Percentiles rank a stretch among this genome's conserved stretches.
Conservation (phyloP, 2,797 vertebrate genomes). For the Siniperca undulata region DNA sequence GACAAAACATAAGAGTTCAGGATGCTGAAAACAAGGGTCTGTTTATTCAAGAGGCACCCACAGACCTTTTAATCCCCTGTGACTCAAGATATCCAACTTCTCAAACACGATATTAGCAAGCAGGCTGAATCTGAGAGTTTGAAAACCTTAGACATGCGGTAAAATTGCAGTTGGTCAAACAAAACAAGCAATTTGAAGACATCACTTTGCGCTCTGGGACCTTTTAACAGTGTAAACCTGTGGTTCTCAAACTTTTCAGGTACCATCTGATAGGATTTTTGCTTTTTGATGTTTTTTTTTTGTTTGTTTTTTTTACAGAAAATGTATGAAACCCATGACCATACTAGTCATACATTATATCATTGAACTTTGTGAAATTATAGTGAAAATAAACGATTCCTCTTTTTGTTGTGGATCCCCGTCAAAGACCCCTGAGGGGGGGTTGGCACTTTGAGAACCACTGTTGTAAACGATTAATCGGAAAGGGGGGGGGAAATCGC, state of each 20-base stretch:
- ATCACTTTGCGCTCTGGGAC: neutral
- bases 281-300: no score
- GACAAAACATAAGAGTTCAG: neutral
- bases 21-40: neutral
- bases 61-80: neutral
- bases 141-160: neutral
- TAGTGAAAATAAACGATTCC: no score
- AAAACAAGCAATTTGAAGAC: neutral
- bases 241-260: no score
- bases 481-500: fast-evolving
- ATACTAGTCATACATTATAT: no score
- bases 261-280: no score
- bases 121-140: neutral
- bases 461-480: neutral
- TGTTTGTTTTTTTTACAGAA: no score
- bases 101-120: neutral
- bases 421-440: no score
- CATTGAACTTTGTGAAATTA: no score
- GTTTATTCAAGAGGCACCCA: neutral
- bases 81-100: neutral
- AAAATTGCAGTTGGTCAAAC: neutral
- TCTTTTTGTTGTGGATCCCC: no score
- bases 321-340: no score
- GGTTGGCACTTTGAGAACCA: no score
- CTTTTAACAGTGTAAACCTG: neutral